A percentile compares a stretch with the other conserved stretches of the same genome.
These are phyloP conservation scores for Gallinago undulata DNA, from an alignment of 2,113 vertebrate genomes.

Conservation along the genomic window DNA sequence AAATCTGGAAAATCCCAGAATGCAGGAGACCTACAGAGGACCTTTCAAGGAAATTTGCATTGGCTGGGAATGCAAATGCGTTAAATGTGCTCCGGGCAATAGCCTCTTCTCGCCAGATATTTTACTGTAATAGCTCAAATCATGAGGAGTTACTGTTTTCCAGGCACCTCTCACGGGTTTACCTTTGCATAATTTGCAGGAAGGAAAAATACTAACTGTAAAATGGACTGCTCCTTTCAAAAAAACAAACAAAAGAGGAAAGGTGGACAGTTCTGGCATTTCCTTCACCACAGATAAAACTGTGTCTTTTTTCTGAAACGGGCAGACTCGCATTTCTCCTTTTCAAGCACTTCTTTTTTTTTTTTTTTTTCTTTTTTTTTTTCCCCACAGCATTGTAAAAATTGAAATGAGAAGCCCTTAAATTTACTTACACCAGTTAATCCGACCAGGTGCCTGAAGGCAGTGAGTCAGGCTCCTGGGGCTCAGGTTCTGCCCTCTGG, in stretches of 20 bases:
- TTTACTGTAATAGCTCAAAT: neutral
- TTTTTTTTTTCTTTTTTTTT: neutral
- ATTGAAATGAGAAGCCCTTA: neutral
- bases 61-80: neutral
- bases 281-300: neutral
- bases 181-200: neutral
- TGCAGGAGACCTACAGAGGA: neutral
- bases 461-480: neutral
- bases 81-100: neutral
- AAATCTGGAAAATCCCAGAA: neutral
- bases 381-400: neutral
- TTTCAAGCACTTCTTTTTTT: neutral
- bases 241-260: neutral
- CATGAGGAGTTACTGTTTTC: neutral
- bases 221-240: neutral
- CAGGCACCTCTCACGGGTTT: neutral
- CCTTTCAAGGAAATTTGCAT: neutral
- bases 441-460: neutral
- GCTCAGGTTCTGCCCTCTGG: neutral
- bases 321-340: neutral
- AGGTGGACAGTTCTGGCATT: neutral
- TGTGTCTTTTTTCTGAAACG: neutral
- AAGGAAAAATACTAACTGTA: neutral
- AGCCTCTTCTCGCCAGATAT: neutral
- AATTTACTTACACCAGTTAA: neutral